Evolutionary conservation across 2,797 vertebrate species (phyloP).

Genomic region (Geotrypetes seraphini): DNA sequence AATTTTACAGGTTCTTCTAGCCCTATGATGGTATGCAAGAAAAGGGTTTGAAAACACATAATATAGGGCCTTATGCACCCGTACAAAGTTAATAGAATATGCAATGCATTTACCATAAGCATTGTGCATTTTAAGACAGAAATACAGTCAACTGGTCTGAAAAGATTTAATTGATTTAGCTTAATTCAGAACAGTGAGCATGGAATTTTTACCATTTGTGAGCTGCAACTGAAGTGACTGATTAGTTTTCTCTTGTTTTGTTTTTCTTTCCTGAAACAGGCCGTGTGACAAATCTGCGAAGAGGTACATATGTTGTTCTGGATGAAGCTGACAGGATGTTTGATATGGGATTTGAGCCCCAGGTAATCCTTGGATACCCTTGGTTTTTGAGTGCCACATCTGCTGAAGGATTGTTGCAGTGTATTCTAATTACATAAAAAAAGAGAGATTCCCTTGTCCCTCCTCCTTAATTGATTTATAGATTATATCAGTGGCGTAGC

Average conservation of each 20-base stretch:
- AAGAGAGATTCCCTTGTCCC: too few relatives aligned
- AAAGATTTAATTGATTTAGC: too few relatives aligned
- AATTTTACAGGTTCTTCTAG: conserved; percentile 91
- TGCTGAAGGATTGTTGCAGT: too few relatives aligned
- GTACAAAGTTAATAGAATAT: conserved; percentile 48
- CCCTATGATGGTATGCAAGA: conserved; percentile 94
- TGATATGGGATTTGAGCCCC: conserved; percentile 97
- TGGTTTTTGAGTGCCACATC: too few relatives aligned
- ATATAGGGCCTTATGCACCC: conserved; percentile 52
- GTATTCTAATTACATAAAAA: too few relatives aligned
- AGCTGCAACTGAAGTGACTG: not conserved
- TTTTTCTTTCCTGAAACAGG: conserved; percentile 59
- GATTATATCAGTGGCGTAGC: too few relatives aligned
- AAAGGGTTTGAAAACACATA: conserved; percentile 60
- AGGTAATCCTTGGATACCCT: too few relatives aligned
- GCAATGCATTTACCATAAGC: conserved; percentile 48
- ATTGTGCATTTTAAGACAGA: too few relatives aligned
- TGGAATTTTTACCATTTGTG: conserved; percentile 27
- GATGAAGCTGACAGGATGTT: conserved; percentile 98
- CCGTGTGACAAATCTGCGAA: conserved; percentile 91
- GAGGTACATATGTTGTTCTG: conserved; percentile 88
- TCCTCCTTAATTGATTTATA: too few relatives aligned
- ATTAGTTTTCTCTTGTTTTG: conserved; percentile 33
- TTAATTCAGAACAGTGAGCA: not conserved
- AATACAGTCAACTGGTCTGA: too few relatives aligned